Evolutionary conservation across 2,888 invertebrate species (phyloP).

Genomic region (Catocala sponsa): DNA sequence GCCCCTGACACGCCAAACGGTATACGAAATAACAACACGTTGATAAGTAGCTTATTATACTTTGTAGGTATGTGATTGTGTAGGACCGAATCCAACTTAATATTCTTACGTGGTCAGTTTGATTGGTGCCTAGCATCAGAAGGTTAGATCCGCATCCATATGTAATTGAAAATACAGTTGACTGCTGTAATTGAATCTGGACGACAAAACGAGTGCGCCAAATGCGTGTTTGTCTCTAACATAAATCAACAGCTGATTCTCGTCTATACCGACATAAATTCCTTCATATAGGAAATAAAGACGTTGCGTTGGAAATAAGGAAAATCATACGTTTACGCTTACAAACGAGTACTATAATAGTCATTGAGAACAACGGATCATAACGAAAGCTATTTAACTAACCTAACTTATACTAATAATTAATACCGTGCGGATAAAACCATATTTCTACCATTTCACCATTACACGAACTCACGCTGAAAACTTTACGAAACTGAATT

Average conservation of each 20-base stretch:
- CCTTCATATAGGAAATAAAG: no score
- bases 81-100: conserved; percentile 15
- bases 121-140: conserved; percentile 4
- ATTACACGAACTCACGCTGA: no score
- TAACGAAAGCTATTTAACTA: no score
- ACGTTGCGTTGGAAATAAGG: no score
- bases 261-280: no score
- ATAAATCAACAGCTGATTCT: background rate
- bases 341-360: no score
- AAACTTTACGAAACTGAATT: no score
- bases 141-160: background rate
- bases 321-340: no score
- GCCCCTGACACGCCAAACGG: conserved; percentile 42
- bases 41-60: conserved; percentile 16
- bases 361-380: no score
- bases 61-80: background rate
- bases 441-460: no score
- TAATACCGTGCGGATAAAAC: no score
- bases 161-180: background rate
- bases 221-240: background rate
- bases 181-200: background rate
- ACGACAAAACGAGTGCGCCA: background rate
- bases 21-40: conserved; percentile 27
- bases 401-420: no score
- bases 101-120: conserved; percentile 5